Evolutionary conservation across 2,888 invertebrate genomes (phyloP).

Genomic region (Leptinotarsa rubiginosa): DNA sequence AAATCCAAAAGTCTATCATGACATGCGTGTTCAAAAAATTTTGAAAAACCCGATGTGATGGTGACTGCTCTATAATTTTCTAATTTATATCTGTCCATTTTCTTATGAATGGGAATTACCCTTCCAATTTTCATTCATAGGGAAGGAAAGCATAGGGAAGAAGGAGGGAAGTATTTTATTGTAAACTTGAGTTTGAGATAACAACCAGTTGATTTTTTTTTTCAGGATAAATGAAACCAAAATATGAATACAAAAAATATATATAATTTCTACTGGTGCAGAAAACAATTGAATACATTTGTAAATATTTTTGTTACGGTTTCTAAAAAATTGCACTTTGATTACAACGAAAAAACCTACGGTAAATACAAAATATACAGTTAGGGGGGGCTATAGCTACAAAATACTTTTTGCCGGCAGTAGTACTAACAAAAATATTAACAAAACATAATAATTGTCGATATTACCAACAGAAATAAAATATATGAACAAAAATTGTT

Average conservation of each 20-base stretch:
- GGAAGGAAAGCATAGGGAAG: too few relatives aligned
- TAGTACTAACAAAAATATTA: slow-evolving; percentile 58
- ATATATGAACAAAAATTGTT: slow-evolving; percentile 59
- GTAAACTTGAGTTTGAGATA: background rate
- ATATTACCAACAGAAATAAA: slow-evolving; percentile 60
- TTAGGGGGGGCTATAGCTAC: slow-evolving; percentile 48
- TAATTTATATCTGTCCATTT: too few relatives aligned
- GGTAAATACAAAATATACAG: slow-evolving; percentile 53
- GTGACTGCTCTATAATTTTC: too few relatives aligned
- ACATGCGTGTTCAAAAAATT: too few relatives aligned
- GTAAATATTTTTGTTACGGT: slow-evolving; percentile 58
- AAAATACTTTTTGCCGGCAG: slow-evolving; percentile 44
- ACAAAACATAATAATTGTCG: slow-evolving; percentile 56
- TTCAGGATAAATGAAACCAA: slow-evolving; percentile 10
- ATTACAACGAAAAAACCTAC: slow-evolving; percentile 53
- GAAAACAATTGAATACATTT: slow-evolving; percentile 57
- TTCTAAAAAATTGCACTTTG: slow-evolving; percentile 57
- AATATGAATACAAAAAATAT: slow-evolving; percentile 58
- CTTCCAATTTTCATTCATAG: too few relatives aligned
- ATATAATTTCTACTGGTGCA: slow-evolving; percentile 62
- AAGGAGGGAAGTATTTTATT: too few relatives aligned
- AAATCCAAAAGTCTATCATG: too few relatives aligned
- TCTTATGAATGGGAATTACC: too few relatives aligned
- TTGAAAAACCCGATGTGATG: too few relatives aligned
- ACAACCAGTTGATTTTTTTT: background rate